Percentiles rank a stretch among this genome's conserved stretches.
Evolutionary conservation across 2,113 vertebrate genomes (phyloP).

Genomic region (Toxotes jaculatrix): DNA sequence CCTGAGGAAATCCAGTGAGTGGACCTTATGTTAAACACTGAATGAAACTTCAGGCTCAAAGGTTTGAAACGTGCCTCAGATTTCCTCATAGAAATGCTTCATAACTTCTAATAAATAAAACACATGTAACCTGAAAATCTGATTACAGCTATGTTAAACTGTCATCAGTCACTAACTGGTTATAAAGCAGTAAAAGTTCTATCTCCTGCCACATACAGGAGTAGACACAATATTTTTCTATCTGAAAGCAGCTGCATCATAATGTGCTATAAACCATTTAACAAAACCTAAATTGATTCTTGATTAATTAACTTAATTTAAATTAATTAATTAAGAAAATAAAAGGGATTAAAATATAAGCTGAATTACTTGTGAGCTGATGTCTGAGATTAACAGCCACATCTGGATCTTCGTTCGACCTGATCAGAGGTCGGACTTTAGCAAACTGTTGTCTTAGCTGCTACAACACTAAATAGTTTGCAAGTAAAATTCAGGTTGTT

Average conservation of each 20-base stretch:
- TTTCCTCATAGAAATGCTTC: neutral
- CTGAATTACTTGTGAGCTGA: neutral
- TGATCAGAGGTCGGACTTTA: conserved; percentile 7
- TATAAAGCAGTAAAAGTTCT: neutral
- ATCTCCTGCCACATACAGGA: neutral
- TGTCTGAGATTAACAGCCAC: neutral
- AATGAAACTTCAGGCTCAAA: neutral
- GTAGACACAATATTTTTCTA: neutral
- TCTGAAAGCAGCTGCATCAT: neutral
- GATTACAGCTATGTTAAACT: neutral
- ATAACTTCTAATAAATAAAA: neutral
- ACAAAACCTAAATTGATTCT: neutral
- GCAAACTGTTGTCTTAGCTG: conserved; percentile 1
- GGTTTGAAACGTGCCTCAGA: neutral
- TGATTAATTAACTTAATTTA: neutral
- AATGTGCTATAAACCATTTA: neutral
- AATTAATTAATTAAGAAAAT: neutral
- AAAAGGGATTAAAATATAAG: neutral
- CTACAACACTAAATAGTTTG: neutral
- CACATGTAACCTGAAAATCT: no score
- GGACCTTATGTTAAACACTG: neutral
- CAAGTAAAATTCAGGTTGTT: neutral
- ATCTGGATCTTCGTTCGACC: neutral
- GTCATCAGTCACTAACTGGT: neutral
- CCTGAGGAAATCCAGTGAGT: neutral